Base-by-base conservation (phyloP, 2,888 invertebrate species). In the Yponomeuta evonymella region DNA sequence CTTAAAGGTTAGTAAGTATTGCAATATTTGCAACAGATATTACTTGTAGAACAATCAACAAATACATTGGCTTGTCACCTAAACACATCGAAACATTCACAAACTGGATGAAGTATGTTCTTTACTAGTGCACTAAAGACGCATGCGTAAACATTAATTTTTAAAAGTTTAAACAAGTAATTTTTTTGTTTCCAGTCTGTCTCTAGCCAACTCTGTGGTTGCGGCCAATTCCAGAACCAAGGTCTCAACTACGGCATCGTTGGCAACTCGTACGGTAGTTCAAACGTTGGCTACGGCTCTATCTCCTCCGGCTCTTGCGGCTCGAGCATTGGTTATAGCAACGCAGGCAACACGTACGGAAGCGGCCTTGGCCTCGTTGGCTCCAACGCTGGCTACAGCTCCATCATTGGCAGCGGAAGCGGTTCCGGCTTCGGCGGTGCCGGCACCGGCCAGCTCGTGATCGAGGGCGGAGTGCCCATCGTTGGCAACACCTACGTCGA, bases 381-480 rank as follows among this genome's bases (percentile, higher is more conserved):
- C 43, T 8, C 43, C 43, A 43, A 43, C 9, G 43, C 43, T 43
- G 43, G 43, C 43, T 8, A 8, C 8, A 29, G 23, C 29, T 11
- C 48, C 9, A 51, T 11, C 48, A 63, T 30, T 43, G 51, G 12
- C 51, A 15, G 8, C 51, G 15, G 15, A 2, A 15, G 51, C 15
- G 51, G 51, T 15, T 15, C 8, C 5, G 51, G 51, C 15, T 58
- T 58, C 51, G 51, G 51, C 51, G 51, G 51, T 5, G 2, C 5
- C 15, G 51, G 51, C 1, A 58, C 12, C 51, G 51, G 51, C 3
- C 15, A 58, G 51, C 51, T 58, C 15, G 15, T 15, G 6, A 58
- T 58, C 51, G 51, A 15, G 15, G 51, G 51, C 51, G 51, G 15
- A 58, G 51, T 58, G 51, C 51, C 51, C 51, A 65, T 70, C 51